Conservation (phyloP, 2,888 invertebrate genomes). For the Andrena dorsata region DNA sequence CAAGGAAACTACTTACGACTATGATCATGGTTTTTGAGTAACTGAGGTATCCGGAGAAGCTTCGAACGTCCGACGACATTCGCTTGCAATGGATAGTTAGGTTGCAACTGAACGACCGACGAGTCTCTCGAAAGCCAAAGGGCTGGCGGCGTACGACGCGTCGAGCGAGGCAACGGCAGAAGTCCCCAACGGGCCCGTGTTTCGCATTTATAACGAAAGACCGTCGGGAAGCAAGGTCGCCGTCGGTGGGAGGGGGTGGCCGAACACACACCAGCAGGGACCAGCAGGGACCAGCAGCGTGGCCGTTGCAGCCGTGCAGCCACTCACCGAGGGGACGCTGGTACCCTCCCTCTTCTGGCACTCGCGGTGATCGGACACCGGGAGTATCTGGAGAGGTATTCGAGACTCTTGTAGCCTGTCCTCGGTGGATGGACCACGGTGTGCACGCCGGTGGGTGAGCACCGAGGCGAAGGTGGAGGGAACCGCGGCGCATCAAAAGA, state of each 20-base stretch:
- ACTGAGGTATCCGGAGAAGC: no score
- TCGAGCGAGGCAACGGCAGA: conserved; percentile 31
- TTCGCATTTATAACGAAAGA: conserved; percentile 48
- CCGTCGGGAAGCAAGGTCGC: conserved; percentile 36
- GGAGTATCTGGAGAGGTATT: conserved; percentile 82
- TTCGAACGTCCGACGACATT: no score
- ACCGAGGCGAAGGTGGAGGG: conserved; percentile 73
- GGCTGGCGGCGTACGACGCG: not conserved
- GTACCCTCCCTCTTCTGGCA: conserved; percentile 61
- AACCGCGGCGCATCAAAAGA: conserved; percentile 81
- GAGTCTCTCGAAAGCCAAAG: no score
- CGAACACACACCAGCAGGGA: conserved; percentile 29
- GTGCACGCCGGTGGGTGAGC: conserved; percentile 80
- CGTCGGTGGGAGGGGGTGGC: conserved; percentile 13
- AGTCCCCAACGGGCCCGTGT: conserved; percentile 44
- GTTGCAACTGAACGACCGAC: no score
- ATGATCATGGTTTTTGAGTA: no score
- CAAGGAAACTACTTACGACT: no score
- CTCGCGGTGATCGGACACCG: conserved; percentile 77
- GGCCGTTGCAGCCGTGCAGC: conserved; percentile 19
- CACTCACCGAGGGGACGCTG: conserved; percentile 39
- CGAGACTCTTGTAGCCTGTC: conserved; percentile 84
- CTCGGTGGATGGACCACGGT: conserved; percentile 80
- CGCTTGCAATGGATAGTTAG: no score
- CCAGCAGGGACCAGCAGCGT: conserved; percentile 17